A percentile compares a stretch with the other conserved stretches of the same genome.
phyloP scores from a whole-genome alignment of 2,888 invertebrate genomes.

The Drosophila austrosaltans region DNA sequence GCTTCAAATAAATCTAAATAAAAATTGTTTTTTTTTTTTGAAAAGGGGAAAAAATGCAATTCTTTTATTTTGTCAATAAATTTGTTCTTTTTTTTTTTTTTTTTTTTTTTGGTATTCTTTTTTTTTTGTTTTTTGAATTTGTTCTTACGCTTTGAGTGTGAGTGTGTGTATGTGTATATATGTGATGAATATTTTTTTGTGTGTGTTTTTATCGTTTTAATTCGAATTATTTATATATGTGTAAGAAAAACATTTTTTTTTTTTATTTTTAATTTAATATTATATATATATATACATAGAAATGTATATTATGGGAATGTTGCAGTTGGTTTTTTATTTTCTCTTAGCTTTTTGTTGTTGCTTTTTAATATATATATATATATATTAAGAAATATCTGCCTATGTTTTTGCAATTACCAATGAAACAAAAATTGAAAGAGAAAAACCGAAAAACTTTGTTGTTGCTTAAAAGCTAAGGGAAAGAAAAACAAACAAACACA shows the following conservation, averaged over 20 bases:
- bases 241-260: slow-evolving; percentile 61
- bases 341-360: slow-evolving; percentile 6
- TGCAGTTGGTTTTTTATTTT: slow-evolving; percentile 26
- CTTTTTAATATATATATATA: slow-evolving; percentile 2
- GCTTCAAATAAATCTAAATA: slow-evolving; percentile 6
- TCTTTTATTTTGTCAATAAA: slow-evolving; percentile 61
- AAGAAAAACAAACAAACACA: not conserved
- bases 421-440: slow-evolving; percentile 23
- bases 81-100: slow-evolving; percentile 41
- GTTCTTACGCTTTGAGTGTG: slow-evolving; percentile 38
- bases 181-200: slow-evolving; percentile 27
- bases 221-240: slow-evolving; percentile 46
- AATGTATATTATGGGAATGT: slow-evolving; percentile 32
- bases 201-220: slow-evolving; percentile 12
- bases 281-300: slow-evolving; percentile 15
- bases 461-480: not conserved
- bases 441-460: not conserved
- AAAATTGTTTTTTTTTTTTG: slow-evolving; percentile 32
- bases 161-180: slow-evolving; percentile 9
- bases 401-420: slow-evolving; percentile 9
- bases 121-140: slow-evolving; percentile 10
- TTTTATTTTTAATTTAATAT: slow-evolving; percentile 14
- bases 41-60: slow-evolving; percentile 70
- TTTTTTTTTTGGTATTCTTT: slow-evolving; percentile 28
- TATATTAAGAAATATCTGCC: slow-evolving; percentile 4